Base-by-base conservation (phyloP, 2,888 invertebrate genomes). In the Blastobasis lacticolella region DNA sequence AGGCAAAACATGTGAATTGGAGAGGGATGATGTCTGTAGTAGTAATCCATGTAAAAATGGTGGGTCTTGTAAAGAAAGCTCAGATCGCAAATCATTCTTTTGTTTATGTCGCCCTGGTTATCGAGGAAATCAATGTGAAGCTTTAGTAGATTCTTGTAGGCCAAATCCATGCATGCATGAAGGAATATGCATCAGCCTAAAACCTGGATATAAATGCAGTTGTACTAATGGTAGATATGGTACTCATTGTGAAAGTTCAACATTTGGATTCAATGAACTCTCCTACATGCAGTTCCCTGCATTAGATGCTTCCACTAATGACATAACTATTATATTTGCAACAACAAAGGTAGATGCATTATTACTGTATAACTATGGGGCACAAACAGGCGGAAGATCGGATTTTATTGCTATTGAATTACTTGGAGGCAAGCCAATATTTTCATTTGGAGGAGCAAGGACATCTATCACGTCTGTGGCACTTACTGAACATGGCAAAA, bases 361-460 rank as follows among this genome's bases (percentile, higher is more conserved):
- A 7, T 83, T 98, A n/a, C 88, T 97, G 0, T 98, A 97, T 77
- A 97, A 97, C 71, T 97, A 94, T 71, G 97, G 97, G 0, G 89
- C 93, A 1, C 96, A 96, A 73, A 94, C 93, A 38, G 95, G 95
- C 5, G 97, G 97, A 7, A 90, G 97, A 59, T 96, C 96, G 0
- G 97, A 97, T 79, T 98, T 98, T 71, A 92, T 98, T 42, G 96
- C 97, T 0, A 90, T 98, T 56, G 97, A 98, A 81, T 78, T 98
- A 49, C 90, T 97, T 0, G 91, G 92, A 52, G 97, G 97, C 1
- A 92, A 92, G 63, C 94, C 96, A 0, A 90, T 94, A 10, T 97
- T 98, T 77, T 96, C 97, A 0, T 97, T 95, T 73, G 96, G 97
- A 9, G 95, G 96, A 4, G 93, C 95, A 0, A 90, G 97, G 66